Evolutionary conservation across 2,888 invertebrate species (phyloP).

Genomic region (Panopea generosa): DNA sequence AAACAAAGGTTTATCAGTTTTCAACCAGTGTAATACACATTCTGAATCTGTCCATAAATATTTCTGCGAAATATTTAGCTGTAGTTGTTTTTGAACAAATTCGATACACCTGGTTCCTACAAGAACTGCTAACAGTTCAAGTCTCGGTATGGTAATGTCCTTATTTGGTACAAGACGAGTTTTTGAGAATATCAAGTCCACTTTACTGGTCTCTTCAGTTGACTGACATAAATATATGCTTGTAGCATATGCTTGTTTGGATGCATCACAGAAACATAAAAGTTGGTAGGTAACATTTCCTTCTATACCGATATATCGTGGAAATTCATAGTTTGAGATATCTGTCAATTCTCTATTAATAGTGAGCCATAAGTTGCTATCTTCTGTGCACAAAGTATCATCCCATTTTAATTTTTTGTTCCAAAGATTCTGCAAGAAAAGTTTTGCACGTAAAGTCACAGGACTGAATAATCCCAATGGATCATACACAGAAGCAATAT

Average conservation of each 20-base stretch:
- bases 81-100: slow-evolving; percentile 10
- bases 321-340: neutral
- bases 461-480: slow-evolving; percentile 14
- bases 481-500: slow-evolving; percentile 9
- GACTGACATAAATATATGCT: slow-evolving; percentile 9
- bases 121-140: slow-evolving; percentile 39
- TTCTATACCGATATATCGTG: neutral
- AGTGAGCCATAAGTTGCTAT: no score
- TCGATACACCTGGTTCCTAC: slow-evolving; percentile 20
- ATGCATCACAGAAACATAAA: slow-evolving; percentile 10
- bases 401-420: slow-evolving; percentile 13
- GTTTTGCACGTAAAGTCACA: slow-evolving; percentile 20
- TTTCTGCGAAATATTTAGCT: neutral
- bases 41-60: slow-evolving; percentile 13
- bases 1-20: neutral
- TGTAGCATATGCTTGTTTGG: slow-evolving; percentile 9
- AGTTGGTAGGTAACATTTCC: neutral
- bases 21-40: slow-evolving; percentile 22
- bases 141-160: no score
- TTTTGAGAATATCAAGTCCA: slow-evolving; percentile 23
- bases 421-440: slow-evolving; percentile 23
- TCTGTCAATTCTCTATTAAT: no score
- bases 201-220: neutral
- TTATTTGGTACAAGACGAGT: no score
- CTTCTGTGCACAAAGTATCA: neutral